A percentile compares a stretch with the other conserved stretches of the same genome.
These are phyloP conservation scores for Malurus cyaneus DNA, from an alignment of 2,113 vertebrate genomes.

Conservation along the genomic window DNA sequence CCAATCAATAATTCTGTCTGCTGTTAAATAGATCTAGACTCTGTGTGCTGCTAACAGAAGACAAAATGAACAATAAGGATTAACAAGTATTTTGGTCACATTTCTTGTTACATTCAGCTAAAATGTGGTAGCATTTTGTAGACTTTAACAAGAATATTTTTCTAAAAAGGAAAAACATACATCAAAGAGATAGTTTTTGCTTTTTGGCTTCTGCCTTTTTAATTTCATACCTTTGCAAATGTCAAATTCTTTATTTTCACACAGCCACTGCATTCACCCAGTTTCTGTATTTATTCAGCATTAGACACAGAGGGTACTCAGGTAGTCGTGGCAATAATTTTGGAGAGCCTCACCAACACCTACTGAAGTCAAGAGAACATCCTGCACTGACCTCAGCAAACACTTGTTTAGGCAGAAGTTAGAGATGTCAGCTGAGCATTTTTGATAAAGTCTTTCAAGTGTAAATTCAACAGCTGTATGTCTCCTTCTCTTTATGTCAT, in stretches of 20 bases:
- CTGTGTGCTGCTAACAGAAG: not conserved
- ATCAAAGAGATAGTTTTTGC: not conserved
- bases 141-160: not conserved
- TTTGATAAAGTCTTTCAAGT: not conserved
- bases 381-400: not conserved
- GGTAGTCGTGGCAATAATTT: not conserved
- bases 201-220: not conserved
- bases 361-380: not conserved
- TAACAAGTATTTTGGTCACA: not conserved
- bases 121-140: not conserved
- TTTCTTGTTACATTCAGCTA: not conserved
- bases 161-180: not conserved
- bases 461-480: not conserved
- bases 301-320: not conserved
- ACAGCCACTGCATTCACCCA: not conserved
- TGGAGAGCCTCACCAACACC: not conserved
- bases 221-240: not conserved
- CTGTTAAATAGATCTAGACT: not conserved
- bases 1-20: conserved; percentile 23
- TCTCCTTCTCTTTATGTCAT: not conserved
- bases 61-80: not conserved
- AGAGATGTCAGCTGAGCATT: not conserved
- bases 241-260: not conserved
- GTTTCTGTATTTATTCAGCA: not conserved
- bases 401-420: not conserved